Evolutionary conservation across 2,888 invertebrate genomes (phyloP).

Genomic region (Conus canariensis): DNA sequence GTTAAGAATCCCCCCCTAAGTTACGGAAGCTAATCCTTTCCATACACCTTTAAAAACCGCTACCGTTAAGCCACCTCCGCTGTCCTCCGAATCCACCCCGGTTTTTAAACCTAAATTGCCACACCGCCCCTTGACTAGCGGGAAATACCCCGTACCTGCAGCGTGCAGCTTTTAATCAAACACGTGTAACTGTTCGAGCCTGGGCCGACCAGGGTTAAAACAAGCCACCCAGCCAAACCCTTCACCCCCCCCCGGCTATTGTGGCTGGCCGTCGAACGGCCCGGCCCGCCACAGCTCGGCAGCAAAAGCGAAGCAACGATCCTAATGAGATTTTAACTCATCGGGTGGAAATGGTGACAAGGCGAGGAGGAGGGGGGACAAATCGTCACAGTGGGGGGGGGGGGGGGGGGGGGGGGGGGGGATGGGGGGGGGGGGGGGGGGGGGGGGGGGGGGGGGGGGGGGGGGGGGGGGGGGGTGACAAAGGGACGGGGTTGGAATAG

Average conservation of each 20-base stretch:
- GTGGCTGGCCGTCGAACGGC: neutral
- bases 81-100: neutral
- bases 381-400: slow-evolving; percentile 6
- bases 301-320: no score
- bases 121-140: neutral
- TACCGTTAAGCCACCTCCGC: neutral
- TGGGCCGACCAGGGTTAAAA: neutral
- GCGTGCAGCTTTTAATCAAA: slow-evolving; percentile 8
- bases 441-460: no score
- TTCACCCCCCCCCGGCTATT: neutral
- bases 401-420: no score
- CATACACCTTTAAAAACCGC: no score
- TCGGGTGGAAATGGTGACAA: neutral
- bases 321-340: slow-evolving; percentile 30
- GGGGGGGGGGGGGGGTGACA: no score
- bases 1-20: neutral
- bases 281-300: no score
- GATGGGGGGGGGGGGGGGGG: no score
- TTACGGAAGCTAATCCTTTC: no score
- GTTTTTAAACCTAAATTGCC: neutral
- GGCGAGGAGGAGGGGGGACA: neutral
- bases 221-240: neutral
- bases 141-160: neutral
- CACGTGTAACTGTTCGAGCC: slow-evolving; percentile 24
- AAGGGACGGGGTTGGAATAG: no score